phyloP scores from a whole-genome alignment of 2,113 vertebrate species.

The Burhinus bistriatus region DNA sequence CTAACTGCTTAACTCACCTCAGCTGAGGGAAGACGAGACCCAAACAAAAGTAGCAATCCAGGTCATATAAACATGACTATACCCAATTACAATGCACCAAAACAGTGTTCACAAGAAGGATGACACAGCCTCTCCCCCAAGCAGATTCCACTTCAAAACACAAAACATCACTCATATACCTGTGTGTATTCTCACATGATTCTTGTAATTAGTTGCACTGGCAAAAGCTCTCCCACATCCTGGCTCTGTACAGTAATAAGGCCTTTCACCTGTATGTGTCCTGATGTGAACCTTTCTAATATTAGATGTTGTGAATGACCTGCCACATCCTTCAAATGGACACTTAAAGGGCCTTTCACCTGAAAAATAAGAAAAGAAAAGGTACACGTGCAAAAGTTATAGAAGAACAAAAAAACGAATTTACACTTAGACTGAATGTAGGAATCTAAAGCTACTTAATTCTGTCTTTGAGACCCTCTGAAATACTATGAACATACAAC shows the following conservation, averaged over 20 bases:
- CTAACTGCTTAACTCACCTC: not conserved
- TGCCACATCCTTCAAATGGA: slow-evolving; percentile 93
- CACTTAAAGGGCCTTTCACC: slow-evolving; percentile 98
- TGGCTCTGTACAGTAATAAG: slow-evolving; percentile 97
- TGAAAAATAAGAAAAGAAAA: slow-evolving; percentile 53
- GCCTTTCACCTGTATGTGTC: slow-evolving; percentile 96
- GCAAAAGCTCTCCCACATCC: slow-evolving; percentile 96
- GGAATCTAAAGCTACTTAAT: not conserved
- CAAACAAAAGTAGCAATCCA: not conserved
- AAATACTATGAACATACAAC: not conserved
- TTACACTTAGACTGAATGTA: not conserved
- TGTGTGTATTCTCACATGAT: slow-evolving; percentile 98
- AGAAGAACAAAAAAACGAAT: not conserved
- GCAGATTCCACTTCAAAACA: not conserved
- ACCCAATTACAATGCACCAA: not conserved
- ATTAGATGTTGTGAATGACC: slow-evolving; percentile 98
- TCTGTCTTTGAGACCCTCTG: not conserved
- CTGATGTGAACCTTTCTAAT: slow-evolving; percentile 98
- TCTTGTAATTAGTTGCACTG: slow-evolving; percentile 99
- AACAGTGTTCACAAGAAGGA: not conserved
- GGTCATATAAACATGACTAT: not conserved
- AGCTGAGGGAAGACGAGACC: not conserved
- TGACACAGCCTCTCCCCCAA: not conserved
- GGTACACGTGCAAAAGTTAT: not conserved
- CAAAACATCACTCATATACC: slow-evolving; percentile 72